A percentile compares a stretch with the other conserved stretches of the same genome.
These are phyloP conservation scores for Melanogrammus aeglefinus DNA, from an alignment of 2,797 vertebrate genomes.

Conservation along the genomic window DNA sequence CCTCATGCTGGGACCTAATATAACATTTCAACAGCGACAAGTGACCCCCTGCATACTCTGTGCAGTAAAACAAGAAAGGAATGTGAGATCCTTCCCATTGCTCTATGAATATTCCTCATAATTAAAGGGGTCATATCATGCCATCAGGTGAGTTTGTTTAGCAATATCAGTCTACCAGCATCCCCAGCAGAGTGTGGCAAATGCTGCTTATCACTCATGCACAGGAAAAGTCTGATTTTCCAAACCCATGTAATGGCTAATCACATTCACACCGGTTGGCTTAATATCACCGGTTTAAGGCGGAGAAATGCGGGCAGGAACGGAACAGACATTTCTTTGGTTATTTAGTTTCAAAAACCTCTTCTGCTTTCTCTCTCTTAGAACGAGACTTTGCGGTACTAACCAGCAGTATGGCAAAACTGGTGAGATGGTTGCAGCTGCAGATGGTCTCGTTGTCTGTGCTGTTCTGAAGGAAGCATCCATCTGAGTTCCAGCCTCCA, in stretches of 20 bases:
- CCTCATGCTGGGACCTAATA: neutral
- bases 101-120: neutral
- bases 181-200: no score
- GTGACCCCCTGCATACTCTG: no score
- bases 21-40: no score
- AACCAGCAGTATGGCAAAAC: conserved; percentile 92
- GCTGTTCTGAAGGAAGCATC: conserved; percentile 77
- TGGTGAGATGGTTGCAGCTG: conserved; percentile 92
- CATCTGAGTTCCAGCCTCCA: conserved; percentile 86
- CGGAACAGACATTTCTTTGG: no score
- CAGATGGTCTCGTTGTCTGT: conserved; percentile 81
- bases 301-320: no score
- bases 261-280: no score
- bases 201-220: no score
- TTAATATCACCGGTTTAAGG: no score
- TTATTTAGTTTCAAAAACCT: neutral
- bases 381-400: conserved; percentile 29
- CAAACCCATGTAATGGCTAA: no score
- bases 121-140: neutral
- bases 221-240: no score
- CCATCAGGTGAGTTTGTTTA: no score
- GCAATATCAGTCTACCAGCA: no score
- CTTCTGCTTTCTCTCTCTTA: neutral
- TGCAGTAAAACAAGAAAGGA: neutral
- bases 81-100: neutral